Conservation (phyloP, 1,140 invertebrate species). For the Camponotus vicinus region DNA sequence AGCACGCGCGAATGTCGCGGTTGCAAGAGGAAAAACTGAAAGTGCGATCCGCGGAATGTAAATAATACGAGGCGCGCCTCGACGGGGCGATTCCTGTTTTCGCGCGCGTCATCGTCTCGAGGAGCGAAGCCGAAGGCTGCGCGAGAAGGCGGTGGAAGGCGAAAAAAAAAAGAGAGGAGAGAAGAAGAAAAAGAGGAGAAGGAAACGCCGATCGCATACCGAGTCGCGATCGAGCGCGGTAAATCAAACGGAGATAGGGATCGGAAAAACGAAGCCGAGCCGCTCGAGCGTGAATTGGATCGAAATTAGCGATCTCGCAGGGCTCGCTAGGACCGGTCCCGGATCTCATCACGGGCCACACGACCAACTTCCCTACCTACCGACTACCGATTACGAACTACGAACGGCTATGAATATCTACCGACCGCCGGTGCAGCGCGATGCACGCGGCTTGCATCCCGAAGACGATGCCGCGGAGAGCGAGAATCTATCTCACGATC, state of each 20-base stretch:
- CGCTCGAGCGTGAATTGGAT: conserved; percentile 54
- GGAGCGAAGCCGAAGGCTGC: conserved; percentile 21
- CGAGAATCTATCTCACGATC: conserved; percentile 8
- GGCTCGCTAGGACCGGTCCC: conserved; percentile 13
- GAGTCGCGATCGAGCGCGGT: conserved; percentile 18
- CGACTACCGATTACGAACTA: conserved; percentile 47
- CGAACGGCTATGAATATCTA: conserved; percentile 37
- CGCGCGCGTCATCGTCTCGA: conserved; percentile 51
- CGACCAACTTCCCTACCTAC: conserved; percentile 48
- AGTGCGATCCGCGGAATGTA: conserved; percentile 49
- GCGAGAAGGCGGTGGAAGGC: conserved; percentile 29
- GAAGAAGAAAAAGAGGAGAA: neutral
- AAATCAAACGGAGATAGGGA: conserved; percentile 52
- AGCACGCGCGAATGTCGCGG: conserved; percentile 39
- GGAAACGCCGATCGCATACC: conserved; percentile 24
- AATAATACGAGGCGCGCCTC: conserved; percentile 39
- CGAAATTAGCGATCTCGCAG: conserved; percentile 50
- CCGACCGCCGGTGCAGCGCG: conserved; percentile 46
- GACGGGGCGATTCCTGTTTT: conserved; percentile 50
- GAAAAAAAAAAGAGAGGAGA: neutral
- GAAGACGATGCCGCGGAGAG: conserved; percentile 4
- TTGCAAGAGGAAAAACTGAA: conserved; percentile 59
- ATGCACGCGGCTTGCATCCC: conserved; percentile 36
- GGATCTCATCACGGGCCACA: conserved; percentile 27
- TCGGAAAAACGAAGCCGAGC: conserved; percentile 44